Percentiles rank a stretch among this genome's conserved stretches.
Conservation (phyloP, 2,113 vertebrate genomes). For the Uropsilus gracilis region DNA sequence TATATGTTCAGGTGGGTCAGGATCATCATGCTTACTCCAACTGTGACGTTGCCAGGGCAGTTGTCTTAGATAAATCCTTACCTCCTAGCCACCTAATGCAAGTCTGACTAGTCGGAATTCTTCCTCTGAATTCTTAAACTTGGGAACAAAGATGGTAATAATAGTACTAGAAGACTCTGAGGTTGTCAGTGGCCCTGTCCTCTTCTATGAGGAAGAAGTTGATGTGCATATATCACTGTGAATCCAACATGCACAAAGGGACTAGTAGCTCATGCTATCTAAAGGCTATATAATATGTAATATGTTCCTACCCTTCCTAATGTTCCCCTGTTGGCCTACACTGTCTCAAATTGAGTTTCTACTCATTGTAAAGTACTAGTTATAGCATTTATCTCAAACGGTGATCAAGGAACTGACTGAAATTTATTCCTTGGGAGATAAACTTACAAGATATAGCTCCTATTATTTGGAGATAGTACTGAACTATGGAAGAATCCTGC, state of each 20-base stretch:
- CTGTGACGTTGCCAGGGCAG: background rate
- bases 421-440: conserved; percentile 39
- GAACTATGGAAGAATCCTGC: conserved; percentile 41
- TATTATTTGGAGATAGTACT: background rate
- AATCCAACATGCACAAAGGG: background rate
- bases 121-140: conserved; percentile 34
- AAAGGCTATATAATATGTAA: no score
- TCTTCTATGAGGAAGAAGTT: background rate
- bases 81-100: background rate
- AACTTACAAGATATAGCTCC: conserved; percentile 9
- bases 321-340: background rate
- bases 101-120: background rate
- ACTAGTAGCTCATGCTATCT: background rate
- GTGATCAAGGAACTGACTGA: background rate
- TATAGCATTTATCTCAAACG: conserved; percentile 31
- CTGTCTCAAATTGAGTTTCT: conserved; percentile 33
- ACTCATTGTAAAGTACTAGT: conserved; percentile 20
- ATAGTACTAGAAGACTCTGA: background rate
- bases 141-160: background rate
- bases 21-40: background rate
- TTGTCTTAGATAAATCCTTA: background rate
- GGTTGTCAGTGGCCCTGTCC: background rate
- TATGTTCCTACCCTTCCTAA: background rate
- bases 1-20: background rate
- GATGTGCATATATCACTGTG: background rate